Conservation (phyloP, 2,888 invertebrate species). For the Cephus pygmeus region DNA sequence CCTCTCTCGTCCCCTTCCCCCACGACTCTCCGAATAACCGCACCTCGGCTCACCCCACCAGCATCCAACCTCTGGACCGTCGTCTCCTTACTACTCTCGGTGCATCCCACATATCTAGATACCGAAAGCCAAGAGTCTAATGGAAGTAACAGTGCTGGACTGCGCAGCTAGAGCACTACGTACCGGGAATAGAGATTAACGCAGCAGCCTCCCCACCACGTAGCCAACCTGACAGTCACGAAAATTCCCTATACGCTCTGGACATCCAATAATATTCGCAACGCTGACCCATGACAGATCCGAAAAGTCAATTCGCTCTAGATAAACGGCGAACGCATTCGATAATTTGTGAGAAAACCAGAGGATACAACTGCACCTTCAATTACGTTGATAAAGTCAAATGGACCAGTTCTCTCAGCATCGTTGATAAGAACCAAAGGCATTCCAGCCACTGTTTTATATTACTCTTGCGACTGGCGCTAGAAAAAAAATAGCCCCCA, state of each 20-base stretch:
- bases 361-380: not conserved
- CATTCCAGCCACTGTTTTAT: not conserved
- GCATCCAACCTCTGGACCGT: not conserved
- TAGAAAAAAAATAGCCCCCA: not conserved
- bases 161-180: not conserved
- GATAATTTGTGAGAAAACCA: not conserved
- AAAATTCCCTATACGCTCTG: not conserved
- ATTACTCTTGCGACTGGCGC: too few species aligned
- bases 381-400: not conserved
- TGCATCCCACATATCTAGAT: not conserved
- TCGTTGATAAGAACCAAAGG: not conserved
- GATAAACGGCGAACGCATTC: not conserved
- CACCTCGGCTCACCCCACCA: not conserved
- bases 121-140: not conserved
- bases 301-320: not conserved
- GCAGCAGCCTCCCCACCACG: not conserved
- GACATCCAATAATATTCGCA: not conserved
- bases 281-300: not conserved
- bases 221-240: not conserved
- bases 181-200: not conserved
- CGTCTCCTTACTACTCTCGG: not conserved
- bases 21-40: not conserved
- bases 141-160: not conserved
- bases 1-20: not conserved
- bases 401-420: not conserved